Conservation (phyloP, 2,113 vertebrate species). For the Ondatra zibethicus region DNA sequence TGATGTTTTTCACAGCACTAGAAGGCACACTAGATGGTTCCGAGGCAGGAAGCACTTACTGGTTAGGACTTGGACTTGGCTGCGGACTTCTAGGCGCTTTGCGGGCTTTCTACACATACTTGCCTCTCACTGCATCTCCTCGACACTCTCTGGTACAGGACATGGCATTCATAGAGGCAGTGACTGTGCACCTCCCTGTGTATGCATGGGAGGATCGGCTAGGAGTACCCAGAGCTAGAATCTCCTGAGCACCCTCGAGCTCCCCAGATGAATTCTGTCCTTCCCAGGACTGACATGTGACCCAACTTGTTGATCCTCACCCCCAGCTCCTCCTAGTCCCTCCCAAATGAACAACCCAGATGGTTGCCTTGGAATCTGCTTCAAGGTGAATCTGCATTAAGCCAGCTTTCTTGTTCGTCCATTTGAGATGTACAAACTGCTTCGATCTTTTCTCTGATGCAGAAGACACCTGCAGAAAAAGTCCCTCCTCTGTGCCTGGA, state of each 20-base stretch:
- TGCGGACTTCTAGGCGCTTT: background rate
- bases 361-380: background rate
- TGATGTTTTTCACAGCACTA: background rate
- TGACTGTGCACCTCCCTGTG: background rate
- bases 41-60: background rate
- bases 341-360: background rate
- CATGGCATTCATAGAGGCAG: rapidly evolving
- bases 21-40: too few relatives aligned
- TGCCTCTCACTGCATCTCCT: background rate
- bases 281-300: background rate
- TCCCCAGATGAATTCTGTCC: background rate
- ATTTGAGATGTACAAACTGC: background rate
- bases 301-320: too few relatives aligned
- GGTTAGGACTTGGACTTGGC: background rate
- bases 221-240: background rate
- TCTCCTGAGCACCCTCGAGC: background rate
- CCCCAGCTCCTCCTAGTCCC: background rate
- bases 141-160: background rate
- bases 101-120: background rate
- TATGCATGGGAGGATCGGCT: background rate
- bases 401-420: background rate
- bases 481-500: slow-evolving; percentile 50
- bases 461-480: slow-evolving; percentile 64
- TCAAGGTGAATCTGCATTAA: background rate
- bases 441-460: slow-evolving; percentile 9